Evolutionary conservation across 2,113 vertebrate genomes (phyloP).

Genomic region (Paradoxurus hermaphroditus): DNA sequence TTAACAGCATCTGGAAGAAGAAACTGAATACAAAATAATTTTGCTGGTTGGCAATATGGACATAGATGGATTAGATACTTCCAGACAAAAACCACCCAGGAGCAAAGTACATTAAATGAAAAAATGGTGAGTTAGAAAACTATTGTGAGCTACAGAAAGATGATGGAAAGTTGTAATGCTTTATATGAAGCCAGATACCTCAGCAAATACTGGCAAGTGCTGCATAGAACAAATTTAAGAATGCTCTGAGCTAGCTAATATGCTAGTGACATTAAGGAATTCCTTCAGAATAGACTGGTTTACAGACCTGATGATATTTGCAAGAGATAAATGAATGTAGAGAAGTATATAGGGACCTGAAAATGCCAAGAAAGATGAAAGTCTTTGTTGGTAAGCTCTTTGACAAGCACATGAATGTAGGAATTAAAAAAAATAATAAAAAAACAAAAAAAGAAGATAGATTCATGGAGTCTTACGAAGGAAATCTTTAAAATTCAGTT

Average conservation of each 20-base stretch:
- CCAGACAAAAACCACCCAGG: not conserved
- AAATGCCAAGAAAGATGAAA: slow-evolving; percentile 65
- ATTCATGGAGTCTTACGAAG: not conserved
- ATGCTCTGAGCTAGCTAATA: not conserved
- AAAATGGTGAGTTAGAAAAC: slow-evolving; percentile 22
- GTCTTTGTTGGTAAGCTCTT: slow-evolving; percentile 11
- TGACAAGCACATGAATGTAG: not conserved
- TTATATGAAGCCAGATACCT: not conserved
- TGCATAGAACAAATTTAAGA: slow-evolving; percentile 23
- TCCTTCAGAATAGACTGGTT: not conserved
- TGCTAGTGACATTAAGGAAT: slow-evolving; percentile 40
- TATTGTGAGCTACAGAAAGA: not conserved
- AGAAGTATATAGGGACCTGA: not conserved
- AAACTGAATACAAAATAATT: slow-evolving; percentile 50
- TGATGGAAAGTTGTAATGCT: not conserved
- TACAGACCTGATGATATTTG: slow-evolving; percentile 31
- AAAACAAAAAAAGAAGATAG: not conserved
- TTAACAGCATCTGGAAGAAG: slow-evolving; percentile 40
- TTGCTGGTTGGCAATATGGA: not conserved
- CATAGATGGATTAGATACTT: slow-evolving; percentile 3
- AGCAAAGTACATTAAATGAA: slow-evolving; percentile 23
- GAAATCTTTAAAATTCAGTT: not conserved
- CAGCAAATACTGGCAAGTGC: not conserved
- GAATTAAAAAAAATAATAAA: not conserved
- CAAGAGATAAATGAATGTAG: slow-evolving; percentile 24